phyloP scores from a whole-genome alignment of 2,888 invertebrate species.

The Protophormia terraenovae region DNA sequence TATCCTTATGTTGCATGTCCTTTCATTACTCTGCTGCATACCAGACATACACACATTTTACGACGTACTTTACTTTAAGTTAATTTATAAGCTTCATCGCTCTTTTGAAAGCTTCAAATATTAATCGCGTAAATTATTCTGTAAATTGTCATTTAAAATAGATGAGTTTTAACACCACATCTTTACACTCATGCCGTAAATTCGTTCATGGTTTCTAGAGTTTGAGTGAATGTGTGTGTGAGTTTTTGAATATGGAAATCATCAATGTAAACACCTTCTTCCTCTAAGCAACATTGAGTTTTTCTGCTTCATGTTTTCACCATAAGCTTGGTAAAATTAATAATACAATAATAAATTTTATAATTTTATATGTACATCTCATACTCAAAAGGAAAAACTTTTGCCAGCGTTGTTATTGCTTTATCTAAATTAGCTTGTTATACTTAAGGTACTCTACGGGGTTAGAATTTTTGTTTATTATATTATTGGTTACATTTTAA shows the following conservation, averaged over 20 bases:
- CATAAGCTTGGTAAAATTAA: neutral
- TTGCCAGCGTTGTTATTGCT: neutral
- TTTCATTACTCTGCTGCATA: neutral
- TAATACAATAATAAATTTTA: constrained; percentile 5
- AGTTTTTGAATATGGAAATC: neutral
- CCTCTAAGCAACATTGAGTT: neutral
- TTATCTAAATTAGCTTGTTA: constrained; percentile 11
- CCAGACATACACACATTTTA: neutral
- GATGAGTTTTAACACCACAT: constrained; percentile 59
- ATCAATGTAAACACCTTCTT: neutral
- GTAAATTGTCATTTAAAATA: constrained; percentile 67
- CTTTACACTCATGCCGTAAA: neutral
- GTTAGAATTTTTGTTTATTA: neutral
- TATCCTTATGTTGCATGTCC: neutral
- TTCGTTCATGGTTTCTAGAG: neutral
- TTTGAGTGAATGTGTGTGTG: neutral
- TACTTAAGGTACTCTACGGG: neutral
- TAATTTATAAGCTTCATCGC: constrained; percentile 59
- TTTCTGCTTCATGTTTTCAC: neutral
- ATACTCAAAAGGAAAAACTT: neutral
- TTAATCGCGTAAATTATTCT: constrained; percentile 63
- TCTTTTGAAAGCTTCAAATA: constrained; percentile 32
- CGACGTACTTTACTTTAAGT: constrained; percentile 26
- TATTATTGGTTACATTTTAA: neutral
- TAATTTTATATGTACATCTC: neutral